Conservation (phyloP, 1,140 invertebrate genomes). For the Drosophila seguyi region DNA sequence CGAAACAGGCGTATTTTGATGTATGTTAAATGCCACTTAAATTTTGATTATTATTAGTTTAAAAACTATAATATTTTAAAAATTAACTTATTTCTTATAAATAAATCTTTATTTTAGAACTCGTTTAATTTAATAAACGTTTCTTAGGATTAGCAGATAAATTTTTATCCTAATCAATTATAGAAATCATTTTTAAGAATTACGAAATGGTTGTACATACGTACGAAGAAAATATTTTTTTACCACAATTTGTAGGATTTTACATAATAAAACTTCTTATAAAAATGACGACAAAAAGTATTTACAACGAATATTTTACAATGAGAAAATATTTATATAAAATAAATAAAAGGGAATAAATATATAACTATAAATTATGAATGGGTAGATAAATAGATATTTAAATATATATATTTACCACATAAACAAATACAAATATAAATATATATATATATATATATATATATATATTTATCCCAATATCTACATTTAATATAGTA, state of each 20-base stretch:
- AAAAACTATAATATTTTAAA: not conserved
- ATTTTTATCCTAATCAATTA: slow-evolving; percentile 1
- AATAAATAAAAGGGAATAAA: not conserved
- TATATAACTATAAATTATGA: slow-evolving; percentile 21
- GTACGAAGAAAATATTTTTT: slow-evolving; percentile 63
- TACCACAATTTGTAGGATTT: slow-evolving; percentile 66
- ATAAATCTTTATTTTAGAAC: not conserved
- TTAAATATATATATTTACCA: slow-evolving; percentile 11
- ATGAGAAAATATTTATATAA: slow-evolving; percentile 27
- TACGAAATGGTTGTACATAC: slow-evolving; percentile 28
- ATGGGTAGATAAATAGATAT: slow-evolving; percentile 16
- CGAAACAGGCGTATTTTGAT: too few species aligned
- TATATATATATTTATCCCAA: slow-evolving; percentile 39
- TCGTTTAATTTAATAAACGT: not conserved
- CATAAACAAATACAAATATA: slow-evolving; percentile 16
- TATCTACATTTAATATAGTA: slow-evolving; percentile 20
- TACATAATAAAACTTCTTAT: slow-evolving; percentile 59
- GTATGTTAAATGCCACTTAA: too few species aligned
- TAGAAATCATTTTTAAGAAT: slow-evolving; percentile 14
- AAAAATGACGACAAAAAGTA: slow-evolving; percentile 50
- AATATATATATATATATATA: too few species aligned
- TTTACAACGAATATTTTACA: slow-evolving; percentile 80
- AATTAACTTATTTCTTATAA: not conserved
- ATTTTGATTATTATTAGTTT: too few species aligned
- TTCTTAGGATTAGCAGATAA: not conserved